Conservation (phyloP, 2,113 vertebrate species). For the Hydropotes inermis region DNA sequence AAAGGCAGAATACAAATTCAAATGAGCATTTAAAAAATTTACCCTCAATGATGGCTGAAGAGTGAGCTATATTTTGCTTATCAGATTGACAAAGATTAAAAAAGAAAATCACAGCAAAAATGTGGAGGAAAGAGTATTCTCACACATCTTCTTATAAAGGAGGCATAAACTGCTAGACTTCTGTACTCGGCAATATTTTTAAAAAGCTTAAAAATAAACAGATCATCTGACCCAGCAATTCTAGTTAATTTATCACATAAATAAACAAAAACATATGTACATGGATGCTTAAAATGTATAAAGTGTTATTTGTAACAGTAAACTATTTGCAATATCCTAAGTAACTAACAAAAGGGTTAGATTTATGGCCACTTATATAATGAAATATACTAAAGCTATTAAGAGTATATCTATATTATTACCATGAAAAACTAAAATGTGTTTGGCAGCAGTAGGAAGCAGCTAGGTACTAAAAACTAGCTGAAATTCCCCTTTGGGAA, state of each 20-base stretch:
- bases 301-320: not conserved
- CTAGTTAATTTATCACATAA: not conserved
- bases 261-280: not conserved
- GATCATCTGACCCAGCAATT: not conserved
- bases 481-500: not conserved
- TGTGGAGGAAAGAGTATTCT: not conserved
- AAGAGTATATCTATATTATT: not conserved
- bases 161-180: not conserved
- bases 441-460: not conserved
- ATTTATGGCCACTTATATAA: not conserved
- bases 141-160: not conserved
- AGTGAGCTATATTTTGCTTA: not conserved
- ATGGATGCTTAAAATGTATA: not conserved
- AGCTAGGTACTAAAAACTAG: not conserved
- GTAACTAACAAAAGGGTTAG: not conserved
- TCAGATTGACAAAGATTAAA: not conserved
- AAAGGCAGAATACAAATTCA: not conserved
- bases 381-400: not conserved
- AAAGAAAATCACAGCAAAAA: not conserved
- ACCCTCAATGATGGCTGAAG: not conserved
- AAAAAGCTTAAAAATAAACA: not conserved
- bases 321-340: not conserved
- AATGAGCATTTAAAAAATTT: not conserved
- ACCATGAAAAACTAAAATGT: not conserved
- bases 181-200: not conserved